Evolutionary conservation across 2,113 vertebrate species (phyloP).

Genomic region (Orientallactaga bullata): DNA sequence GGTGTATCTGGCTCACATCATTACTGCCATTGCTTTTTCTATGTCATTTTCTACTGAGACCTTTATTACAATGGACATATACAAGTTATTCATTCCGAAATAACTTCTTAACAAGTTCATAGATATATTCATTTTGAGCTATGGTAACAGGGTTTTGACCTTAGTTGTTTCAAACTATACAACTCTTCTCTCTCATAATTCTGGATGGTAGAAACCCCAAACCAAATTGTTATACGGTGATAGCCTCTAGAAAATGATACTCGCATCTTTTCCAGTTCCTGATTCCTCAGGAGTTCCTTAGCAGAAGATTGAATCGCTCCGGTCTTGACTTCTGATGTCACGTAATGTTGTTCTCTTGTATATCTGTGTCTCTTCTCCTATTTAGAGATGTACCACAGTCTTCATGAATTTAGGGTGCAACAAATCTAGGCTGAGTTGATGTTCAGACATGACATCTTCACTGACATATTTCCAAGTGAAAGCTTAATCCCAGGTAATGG

Average conservation of each 20-base stretch:
- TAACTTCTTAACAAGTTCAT: neutral
- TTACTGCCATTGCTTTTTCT: neutral
- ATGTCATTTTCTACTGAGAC: neutral
- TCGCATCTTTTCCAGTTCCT: neutral
- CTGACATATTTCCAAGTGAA: neutral
- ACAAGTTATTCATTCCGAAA: constrained; percentile 26
- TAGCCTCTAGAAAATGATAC: neutral
- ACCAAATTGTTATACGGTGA: neutral
- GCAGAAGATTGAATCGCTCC: neutral
- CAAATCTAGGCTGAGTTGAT: neutral
- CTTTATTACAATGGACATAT: neutral
- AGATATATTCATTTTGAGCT: neutral
- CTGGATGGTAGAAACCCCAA: neutral
- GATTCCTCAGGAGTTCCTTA: neutral
- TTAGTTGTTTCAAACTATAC: neutral
- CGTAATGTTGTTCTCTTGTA: neutral
- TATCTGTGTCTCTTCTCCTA: neutral
- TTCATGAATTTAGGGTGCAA: neutral
- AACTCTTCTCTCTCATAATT: constrained; percentile 1
- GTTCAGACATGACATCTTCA: neutral
- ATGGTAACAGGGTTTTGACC: neutral
- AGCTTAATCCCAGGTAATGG: neutral
- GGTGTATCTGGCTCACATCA: neutral
- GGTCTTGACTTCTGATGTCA: neutral
- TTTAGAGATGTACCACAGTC: neutral